phyloP scores from a whole-genome alignment of 2,888 invertebrate genomes.

The Plemyria rubiginata region DNA sequence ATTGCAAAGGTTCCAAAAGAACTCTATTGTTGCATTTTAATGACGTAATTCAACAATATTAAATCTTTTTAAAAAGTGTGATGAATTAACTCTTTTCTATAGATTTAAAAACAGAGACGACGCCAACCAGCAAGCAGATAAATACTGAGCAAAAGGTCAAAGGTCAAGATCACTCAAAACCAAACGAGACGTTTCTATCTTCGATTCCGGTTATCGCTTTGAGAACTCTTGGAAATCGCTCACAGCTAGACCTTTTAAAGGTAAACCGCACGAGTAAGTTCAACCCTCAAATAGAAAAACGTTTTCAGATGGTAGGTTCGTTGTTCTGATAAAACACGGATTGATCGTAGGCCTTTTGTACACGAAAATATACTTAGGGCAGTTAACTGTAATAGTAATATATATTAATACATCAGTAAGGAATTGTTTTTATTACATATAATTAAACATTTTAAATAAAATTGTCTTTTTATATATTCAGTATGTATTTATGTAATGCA shows the following conservation, averaged over 20 bases:
- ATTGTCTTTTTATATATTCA: too few relatives aligned
- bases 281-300: conserved; percentile 42
- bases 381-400: too few relatives aligned
- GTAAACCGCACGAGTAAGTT: conserved; percentile 51
- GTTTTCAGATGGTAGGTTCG: conserved; percentile 25
- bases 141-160: conserved; percentile 41
- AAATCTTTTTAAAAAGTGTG: too few relatives aligned
- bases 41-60: too few relatives aligned
- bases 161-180: conserved; percentile 51
- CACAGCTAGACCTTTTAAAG: conserved; percentile 55
- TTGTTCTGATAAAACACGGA: conserved; percentile 1
- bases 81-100: not conserved
- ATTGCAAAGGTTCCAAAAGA: too few relatives aligned
- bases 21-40: too few relatives aligned
- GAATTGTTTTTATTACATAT: too few relatives aligned
- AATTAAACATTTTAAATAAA: too few relatives aligned
- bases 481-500: too few relatives aligned
- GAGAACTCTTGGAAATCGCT: conserved; percentile 62
- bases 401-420: too few relatives aligned
- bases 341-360: conserved; percentile 20
- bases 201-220: conserved; percentile 58
- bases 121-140: conserved; percentile 42
- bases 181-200: conserved; percentile 52
- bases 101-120: conserved; percentile 29
- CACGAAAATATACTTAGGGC: conserved; percentile 7